Evolutionary conservation across 2,797 vertebrate genomes (phyloP), one percentile per base, ranked within the genome.

Genomic region (Sciurus vulgaris): DNA sequence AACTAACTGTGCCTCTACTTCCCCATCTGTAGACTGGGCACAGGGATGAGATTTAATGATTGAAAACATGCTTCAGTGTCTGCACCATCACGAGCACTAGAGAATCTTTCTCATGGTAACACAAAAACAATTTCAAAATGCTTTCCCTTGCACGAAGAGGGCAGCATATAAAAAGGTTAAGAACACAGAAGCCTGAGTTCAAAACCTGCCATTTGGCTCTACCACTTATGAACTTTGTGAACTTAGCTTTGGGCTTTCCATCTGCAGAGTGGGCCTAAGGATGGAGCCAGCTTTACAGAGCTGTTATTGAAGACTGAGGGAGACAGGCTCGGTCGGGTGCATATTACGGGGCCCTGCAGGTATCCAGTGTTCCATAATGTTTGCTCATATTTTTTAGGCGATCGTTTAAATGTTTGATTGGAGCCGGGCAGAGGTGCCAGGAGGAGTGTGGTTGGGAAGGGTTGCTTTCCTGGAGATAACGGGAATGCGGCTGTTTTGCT

Each of bases 401-500:
- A 6, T 83, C 47, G 28, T 88, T 95, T 86, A 65, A 85, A 54
- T 86, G 13, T 95, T 91, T 96, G 93, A 24, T 7, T 22, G 70
- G 56, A 82, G 15, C 73, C 30, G 22, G 69, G 69, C 26, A 7
- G 41, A 70, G 67, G 47, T 33, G 82, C 79, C 20, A 2, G 81
- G 82, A n/a, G 51, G 67, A 67, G 38, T 18, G 76, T 63, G 74
- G 35, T 26, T 35, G 11, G 86, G 51, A 77, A 87, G 70, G 70
- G 1, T 5, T 35, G 51, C 35, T 90, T 86, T 93, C 59, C 74
- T 41, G 41, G 47, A 72, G 63, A 72, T 91, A 61, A 96, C 0
- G 74, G 87, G 65, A 93, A 97, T 95, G 95, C 95, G 73, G 87
- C 93, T 33, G 9, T 69, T 92, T 86, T 98, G 38, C 95, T 67